Base-by-base conservation (phyloP, 2,888 invertebrate genomes). In the Seladonia tumulorum region DNA sequence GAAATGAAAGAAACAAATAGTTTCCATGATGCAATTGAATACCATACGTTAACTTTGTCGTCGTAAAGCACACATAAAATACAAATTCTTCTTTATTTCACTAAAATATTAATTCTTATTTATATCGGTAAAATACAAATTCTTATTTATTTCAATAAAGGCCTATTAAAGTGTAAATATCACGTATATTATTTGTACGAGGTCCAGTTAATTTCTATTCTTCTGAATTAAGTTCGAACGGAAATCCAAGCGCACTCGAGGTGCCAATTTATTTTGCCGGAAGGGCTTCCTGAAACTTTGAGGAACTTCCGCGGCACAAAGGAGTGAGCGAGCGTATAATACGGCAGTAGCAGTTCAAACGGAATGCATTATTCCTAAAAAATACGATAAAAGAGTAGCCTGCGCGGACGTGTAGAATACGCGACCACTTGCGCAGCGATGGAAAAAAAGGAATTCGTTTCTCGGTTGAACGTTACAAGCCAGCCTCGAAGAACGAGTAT, bases 361-460 rank as follows among this genome's bases (percentile, higher is more conserved):
- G 66, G 35, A 35, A 66, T 66, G 7, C 66, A 29, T 35, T 35
- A 18, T 66, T 68, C 1, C 10, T 35, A 22, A 12, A 12, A 68
- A 68, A 39, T 22, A 5, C 22, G 8, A 39, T 12, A 22, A 22
- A 66, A 3, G 35, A 39, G 16, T 22, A 35, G 10, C 10, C 12
- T 39, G 39, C 22, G 18, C 22, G 4, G 22, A 22, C 22, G 39
- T 68, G 68, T 22, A 68, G 39, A 5, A 39, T 22, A 39, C 68
- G 68, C 22, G 39, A 12, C 39, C 39, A 22, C 68, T 29, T 39
- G 42, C 42, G 5, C 60, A n/a, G 29, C 10, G 22, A 39, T 10
- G 35, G 22, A 45, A 71, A 72, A 72, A 29, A 35, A 47, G 47
- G 47, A 72, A 42, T 47, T 49, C n/a, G 73, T 66, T 77, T 57